A percentile compares a stretch with the other conserved stretches of the same genome.
These are phyloP conservation scores for Chelon auratus DNA, from an alignment of 2,797 vertebrate genomes.

Conservation along the genomic window DNA sequence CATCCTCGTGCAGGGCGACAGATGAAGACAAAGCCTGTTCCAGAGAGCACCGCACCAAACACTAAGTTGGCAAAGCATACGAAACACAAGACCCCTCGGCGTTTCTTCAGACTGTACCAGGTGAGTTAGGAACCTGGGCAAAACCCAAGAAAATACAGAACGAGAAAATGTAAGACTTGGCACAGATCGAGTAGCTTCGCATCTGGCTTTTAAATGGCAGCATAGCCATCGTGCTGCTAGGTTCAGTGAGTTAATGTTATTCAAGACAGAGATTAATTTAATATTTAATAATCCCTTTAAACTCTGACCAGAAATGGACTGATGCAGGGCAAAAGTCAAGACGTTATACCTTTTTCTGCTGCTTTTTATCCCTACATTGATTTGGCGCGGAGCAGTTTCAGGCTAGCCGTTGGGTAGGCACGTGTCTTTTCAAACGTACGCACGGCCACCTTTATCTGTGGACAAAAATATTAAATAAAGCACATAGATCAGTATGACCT, in stretches of 20 bases:
- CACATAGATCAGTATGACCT: conserved; percentile 8
- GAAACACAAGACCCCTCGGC: neutral
- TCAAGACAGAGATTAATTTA: neutral
- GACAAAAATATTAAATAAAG: conserved; percentile 2
- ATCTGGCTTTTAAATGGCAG: neutral
- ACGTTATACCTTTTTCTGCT: neutral
- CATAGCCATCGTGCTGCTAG: neutral
- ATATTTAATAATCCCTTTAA: neutral
- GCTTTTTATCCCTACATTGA: neutral
- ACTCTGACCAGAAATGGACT: neutral
- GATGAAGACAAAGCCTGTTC: neutral
- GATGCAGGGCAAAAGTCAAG: neutral
- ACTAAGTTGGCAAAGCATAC: conserved; percentile 1
- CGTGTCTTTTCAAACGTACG: neutral
- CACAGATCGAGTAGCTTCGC: conserved; percentile 3
- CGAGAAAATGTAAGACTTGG: neutral
- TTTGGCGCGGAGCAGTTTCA: neutral
- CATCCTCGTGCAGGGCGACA: neutral
- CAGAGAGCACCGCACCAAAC: neutral
- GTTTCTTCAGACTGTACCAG: conserved; percentile 8
- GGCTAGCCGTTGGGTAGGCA: neutral
- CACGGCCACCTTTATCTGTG: neutral
- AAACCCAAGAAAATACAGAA: neutral
- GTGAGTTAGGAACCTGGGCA: conserved; percentile 8
- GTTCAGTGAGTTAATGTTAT: neutral